Base-by-base conservation (phyloP, 2,113 vertebrate species). In the Hymenochirus boettgeri region DNA sequence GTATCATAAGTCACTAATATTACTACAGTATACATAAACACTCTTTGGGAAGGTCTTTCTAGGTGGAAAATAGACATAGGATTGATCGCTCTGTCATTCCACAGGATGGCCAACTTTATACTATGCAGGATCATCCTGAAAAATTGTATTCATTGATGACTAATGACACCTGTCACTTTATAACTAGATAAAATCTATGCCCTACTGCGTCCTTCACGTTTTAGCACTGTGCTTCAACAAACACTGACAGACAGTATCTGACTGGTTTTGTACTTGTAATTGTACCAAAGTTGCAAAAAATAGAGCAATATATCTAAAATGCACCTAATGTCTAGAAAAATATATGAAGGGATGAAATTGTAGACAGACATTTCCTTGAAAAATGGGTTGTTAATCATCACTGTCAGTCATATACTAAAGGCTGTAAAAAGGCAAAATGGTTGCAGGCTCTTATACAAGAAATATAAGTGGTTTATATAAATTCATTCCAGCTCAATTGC, bases 61-160 rank as follows among this genome's bases (percentile, higher is more conserved):
- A 42, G 39, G 39, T 25, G 26, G 17, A 62, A 74, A 60, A 55
- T 71, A 67, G 61, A 66, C 50, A 31, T 33, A 69, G 55, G 69
- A 71, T 69, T 50, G 64, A 74, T 64, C 17, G 51, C 27, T 56
- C 55, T 69, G 64, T 64, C 69, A 51, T 9, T 37, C 48, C 47
- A n/a, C 39, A 62, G 39, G 42, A 51, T 73, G 60, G 60, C 55
- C 35, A 51, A 74, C 37, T 69, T 61, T 57, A 64, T 37, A 57
- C 46, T 60, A 70, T 52, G 59, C 50, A 54, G 21, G 55, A 39
- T 23, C 37, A 52, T 66, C 33, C 60, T 54, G 47, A 33, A 29
- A 58, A 42, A 35, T 60, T 63, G 51, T 52, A 63, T 27, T 55
- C 29, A 35, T 27, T 13, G 35, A 46, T 10, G 18, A 18, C 33